phyloP scores from a whole-genome alignment of 2,888 invertebrate species.

The Clitarchus hookeri region DNA sequence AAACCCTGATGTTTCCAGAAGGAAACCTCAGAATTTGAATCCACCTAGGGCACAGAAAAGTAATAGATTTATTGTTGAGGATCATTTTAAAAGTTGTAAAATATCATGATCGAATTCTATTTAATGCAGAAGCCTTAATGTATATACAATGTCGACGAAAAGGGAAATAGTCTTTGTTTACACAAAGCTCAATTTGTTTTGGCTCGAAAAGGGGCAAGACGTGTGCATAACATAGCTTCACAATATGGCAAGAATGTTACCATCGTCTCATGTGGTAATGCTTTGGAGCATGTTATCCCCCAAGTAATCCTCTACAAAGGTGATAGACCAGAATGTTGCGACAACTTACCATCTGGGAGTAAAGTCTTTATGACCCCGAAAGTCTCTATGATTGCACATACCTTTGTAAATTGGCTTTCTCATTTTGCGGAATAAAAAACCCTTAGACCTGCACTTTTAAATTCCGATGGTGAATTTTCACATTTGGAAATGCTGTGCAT shows the following conservation, averaged over 20 bases:
- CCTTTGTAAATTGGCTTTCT: not conserved
- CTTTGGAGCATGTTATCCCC: constrained; percentile 47
- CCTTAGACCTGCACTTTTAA: not conserved
- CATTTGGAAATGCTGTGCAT: not conserved
- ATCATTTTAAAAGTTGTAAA: constrained; percentile 46
- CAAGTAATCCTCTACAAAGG: constrained; percentile 49
- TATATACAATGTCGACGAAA: too few relatives aligned
- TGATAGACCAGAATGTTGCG: not conserved
- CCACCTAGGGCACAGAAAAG: constrained; percentile 47
- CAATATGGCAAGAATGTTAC: constrained; percentile 51
- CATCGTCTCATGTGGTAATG: constrained; percentile 49
- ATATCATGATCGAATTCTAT: constrained; percentile 42
- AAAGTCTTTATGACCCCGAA: not conserved
- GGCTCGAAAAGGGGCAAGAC: constrained; percentile 48
- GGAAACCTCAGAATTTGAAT: constrained; percentile 47
- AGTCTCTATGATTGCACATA: not conserved
- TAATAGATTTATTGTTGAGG: constrained; percentile 45
- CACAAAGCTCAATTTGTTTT: constrained; percentile 47
- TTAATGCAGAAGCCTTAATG: constrained; percentile 43
- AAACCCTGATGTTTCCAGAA: constrained; percentile 34
- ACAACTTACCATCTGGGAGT: not conserved
- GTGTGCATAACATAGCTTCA: constrained; percentile 47
- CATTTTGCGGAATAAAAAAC: not conserved
- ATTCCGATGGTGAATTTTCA: not conserved
- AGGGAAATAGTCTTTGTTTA: constrained; percentile 41